These are phyloP conservation scores for Aspidiotus rigidus DNA, from an alignment of 2,888 invertebrate species.

Conservation along the genomic window DNA sequence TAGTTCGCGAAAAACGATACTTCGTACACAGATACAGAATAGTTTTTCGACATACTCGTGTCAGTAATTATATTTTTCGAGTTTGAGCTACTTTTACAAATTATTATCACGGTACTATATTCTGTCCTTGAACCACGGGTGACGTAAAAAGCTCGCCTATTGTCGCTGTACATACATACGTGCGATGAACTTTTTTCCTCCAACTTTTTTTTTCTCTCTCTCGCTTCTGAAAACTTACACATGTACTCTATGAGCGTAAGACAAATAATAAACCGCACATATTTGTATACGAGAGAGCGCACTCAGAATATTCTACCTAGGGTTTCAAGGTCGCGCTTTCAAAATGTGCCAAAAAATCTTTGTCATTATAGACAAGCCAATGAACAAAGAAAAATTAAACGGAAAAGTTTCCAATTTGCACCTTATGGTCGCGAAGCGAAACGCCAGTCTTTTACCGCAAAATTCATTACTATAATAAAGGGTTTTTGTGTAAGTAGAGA, in stretches of 20 bases:
- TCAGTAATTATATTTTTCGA: conserved; percentile 2
- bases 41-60: background rate
- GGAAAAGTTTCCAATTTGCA: too few relatives aligned
- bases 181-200: conserved; percentile 10
- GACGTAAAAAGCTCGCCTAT: conserved; percentile 15
- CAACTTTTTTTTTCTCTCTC: background rate
- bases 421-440: too few relatives aligned
- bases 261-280: background rate
- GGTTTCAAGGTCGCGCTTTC: background rate
- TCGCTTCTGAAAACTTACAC: background rate
- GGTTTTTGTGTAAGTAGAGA: too few relatives aligned
- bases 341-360: conserved; percentile 1
- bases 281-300: too few relatives aligned
- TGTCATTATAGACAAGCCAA: too few relatives aligned
- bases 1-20: background rate
- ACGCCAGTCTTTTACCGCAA: too few relatives aligned
- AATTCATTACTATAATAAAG: too few relatives aligned
- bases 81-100: background rate
- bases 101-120: background rate
- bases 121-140: conserved; percentile 4
- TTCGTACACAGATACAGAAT: background rate
- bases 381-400: too few relatives aligned
- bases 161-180: background rate
- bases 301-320: too few relatives aligned
- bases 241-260: background rate